Conservation (phyloP, 2,113 vertebrate species). For the Onychostruthus taczanowskii region DNA sequence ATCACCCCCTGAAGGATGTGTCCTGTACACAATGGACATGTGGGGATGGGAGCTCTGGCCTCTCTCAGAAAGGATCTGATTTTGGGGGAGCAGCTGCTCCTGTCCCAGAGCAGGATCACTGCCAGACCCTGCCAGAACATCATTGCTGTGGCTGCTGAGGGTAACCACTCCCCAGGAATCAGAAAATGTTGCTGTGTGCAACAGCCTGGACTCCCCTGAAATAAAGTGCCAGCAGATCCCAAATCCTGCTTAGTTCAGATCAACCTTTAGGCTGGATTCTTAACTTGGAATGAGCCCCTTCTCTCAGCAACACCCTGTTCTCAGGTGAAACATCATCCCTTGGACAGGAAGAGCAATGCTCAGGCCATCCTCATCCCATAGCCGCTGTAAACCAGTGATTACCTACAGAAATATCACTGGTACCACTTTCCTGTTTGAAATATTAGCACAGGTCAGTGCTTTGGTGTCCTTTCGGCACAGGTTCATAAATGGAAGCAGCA, state of each 20-base stretch:
- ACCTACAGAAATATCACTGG: neutral
- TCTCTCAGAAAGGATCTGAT: neutral
- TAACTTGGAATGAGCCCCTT: neutral
- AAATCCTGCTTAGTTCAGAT: neutral
- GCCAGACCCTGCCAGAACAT: neutral
- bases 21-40: rapidly evolving
- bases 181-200: neutral
- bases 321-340: rapidly evolving
- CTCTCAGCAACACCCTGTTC: neutral
- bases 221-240: neutral
- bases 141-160: neutral
- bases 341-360: neutral
- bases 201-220: neutral
- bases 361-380: neutral
- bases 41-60: neutral
- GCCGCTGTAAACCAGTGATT: neutral
- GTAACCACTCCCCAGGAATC: neutral
- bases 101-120: neutral
- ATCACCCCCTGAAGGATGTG: neutral
- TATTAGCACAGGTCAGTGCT: neutral
- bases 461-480: neutral
- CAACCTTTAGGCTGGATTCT: neutral
- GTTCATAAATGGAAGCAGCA: neutral
- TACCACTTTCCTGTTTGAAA: neutral
- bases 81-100: neutral